Base-by-base conservation (phyloP, 2,797 vertebrate species). In the Poecile montanus region DNA sequence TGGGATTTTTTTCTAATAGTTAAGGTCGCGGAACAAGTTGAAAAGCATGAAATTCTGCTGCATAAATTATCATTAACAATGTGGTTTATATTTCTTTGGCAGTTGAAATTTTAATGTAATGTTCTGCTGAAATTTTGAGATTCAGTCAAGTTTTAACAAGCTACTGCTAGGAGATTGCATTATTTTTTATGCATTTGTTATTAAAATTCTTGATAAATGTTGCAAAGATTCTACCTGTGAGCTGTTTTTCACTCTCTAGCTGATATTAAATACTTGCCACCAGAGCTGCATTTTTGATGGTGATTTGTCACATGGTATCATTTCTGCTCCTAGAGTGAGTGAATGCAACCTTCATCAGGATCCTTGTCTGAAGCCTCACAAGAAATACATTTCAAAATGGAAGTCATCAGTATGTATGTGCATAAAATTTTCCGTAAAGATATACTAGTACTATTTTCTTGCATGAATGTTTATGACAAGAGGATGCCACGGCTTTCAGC, bases 201-300 rank as follows among this genome's bases (percentile, higher is more conserved):
- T 95, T 94, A 94, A 94, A 95, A 96, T 94, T 89, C 83, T 93
- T 90, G 76, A 93, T 94, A 93, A 97, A 97, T 95, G 87, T 94
- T 96, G 92, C 91, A 94, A 73, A 78, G 60, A 42, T 90, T 95
- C 60, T 82, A 88, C 83, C 80, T 95, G 56, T 90, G 83, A 95
- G 88, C 66, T 91, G 63, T 57, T 95, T 95, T 92, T 94, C 75
- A 80, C 50, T 91, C 60, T 78, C 48, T 53, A 50, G 76, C 62
- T 91, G 56, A 89, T 95, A 88, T 76, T 96, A 95, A 93, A 86
- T 79, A 84, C 50, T 94, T 93, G 60, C 77, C 72, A 93, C 75
- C 25, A 74, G 74, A 90, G 45, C 83, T 91, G 71, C 67, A 88
- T 92, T 97, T 93, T 85, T 85, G 74, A 79, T 80, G 57, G 83